Conservation (phyloP, 2,888 invertebrate genomes). For the Philonicus albiceps region DNA sequence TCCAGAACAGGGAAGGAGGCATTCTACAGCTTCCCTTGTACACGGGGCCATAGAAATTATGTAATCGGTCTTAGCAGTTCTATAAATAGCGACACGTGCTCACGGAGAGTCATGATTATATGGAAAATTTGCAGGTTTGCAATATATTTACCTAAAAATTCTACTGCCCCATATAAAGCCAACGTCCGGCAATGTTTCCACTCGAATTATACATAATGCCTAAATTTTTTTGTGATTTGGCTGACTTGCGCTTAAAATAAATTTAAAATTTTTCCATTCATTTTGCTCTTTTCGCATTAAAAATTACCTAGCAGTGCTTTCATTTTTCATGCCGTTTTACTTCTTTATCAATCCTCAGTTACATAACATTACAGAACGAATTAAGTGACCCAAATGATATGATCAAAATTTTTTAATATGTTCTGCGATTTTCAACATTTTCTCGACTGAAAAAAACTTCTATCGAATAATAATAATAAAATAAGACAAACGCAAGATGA, state of each 20-base stretch:
- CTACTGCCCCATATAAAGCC: not conserved
- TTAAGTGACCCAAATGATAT: not conserved
- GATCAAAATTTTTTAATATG: no score
- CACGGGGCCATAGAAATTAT: not conserved
- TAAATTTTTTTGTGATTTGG: not conserved
- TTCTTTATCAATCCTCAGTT: not conserved
- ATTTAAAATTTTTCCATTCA: not conserved
- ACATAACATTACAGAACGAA: not conserved
- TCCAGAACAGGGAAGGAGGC: not conserved
- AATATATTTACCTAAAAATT: not conserved
- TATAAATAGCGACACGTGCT: not conserved
- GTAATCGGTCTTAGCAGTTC: not conserved
- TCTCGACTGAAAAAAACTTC: no score
- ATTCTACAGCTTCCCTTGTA: not conserved
- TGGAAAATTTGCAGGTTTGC: not conserved
- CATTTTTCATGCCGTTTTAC: not conserved
- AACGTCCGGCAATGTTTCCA: not conserved
- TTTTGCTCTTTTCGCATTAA: no score
- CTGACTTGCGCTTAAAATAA: not conserved
- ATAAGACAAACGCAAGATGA: no score
- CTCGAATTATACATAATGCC: not conserved
- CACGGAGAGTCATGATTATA: not conserved
- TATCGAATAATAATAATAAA: no score
- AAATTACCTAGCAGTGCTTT: not conserved
- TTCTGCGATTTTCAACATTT: not conserved